Evolutionary conservation across 2,797 vertebrate species (phyloP), one percentile per base, ranked within the genome.

Genomic region (Phataginus tetradactyla): DNA sequence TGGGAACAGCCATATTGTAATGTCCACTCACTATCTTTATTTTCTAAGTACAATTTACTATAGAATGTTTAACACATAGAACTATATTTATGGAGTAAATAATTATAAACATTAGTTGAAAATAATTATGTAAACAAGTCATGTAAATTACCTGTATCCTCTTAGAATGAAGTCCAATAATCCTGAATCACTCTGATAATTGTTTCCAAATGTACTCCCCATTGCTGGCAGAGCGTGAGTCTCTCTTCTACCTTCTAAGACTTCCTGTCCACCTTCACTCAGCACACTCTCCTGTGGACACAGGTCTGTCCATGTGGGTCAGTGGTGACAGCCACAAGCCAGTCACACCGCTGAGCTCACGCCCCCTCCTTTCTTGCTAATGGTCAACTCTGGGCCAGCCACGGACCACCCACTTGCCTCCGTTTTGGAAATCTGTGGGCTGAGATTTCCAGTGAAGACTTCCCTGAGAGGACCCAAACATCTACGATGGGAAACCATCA

Each of bases 321-420:
- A 9, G 25, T 4, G 77, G 39, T 0, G 4, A 45, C 32, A 57
- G 51, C 15, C 9, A 32, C 29, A 34, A 18, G 37, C 17, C 25
- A 2, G 1, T 29, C 0, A 37, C 15, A 2, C 21, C 29, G 5
- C 0, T 4, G 4, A 66, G 2, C 37, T 25, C 15, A 10, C 0
- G 3, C 9, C 4, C 39, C 32, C 29, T 14, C 21, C 3, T 8
- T 21, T 51, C 9, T 29, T 34, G 2, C 34, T 13, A 11, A 11
- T 0, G 3, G 51, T 12, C n/a, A 34, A 2, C 17, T 18, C 45
- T 0, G 55, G 23, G 59, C 29, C 32, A 6, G 7, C 25, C 4
- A 0, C 0, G 18, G 45, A 12, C 0, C 1, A 8, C 23, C 29
- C 17, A 18, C 2, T 14, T 5, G 9, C 0, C 12, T 4, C 29